Percentiles rank a stretch among this genome's conserved stretches.
These are phyloP conservation scores for Trichonephila clavata DNA, from an alignment of 1,140 invertebrate genomes.

Conservation along the genomic window DNA sequence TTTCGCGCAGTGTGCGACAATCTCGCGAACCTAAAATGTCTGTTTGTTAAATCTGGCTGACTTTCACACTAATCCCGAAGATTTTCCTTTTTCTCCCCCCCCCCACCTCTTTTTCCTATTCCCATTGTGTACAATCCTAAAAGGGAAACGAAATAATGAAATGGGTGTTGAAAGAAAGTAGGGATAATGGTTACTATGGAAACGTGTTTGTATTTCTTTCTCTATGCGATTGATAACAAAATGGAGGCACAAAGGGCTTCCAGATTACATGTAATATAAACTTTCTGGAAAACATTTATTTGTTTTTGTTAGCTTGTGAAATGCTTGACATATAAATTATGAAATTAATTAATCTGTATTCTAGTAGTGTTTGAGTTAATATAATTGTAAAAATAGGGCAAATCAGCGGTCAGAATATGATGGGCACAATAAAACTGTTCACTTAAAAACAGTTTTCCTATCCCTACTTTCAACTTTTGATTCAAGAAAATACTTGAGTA, in stretches of 20 bases:
- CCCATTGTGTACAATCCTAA: background rate
- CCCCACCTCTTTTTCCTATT: background rate
- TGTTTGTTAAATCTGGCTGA: background rate
- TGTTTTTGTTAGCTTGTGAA: no score
- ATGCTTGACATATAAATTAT: no score
- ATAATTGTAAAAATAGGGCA: no score
- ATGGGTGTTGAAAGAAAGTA: background rate
- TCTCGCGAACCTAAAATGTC: background rate
- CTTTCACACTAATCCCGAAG: background rate
- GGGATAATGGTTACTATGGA: conserved; percentile 46
- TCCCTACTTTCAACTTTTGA: no score
- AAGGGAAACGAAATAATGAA: conserved; percentile 20
- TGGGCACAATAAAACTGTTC: no score
- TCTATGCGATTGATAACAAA: background rate
- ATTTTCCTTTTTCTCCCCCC: background rate
- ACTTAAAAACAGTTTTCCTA: no score
- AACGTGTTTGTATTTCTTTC: background rate
- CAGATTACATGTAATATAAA: background rate
- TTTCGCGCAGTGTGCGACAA: no score
- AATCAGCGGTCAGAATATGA: no score
- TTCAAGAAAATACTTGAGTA: no score
- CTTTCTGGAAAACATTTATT: background rate
- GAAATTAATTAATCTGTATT: no score
- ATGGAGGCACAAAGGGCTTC: background rate
- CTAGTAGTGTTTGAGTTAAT: no score